Conservation (phyloP, 2,888 invertebrate species). For the Bhutanitis thaidina region DNA sequence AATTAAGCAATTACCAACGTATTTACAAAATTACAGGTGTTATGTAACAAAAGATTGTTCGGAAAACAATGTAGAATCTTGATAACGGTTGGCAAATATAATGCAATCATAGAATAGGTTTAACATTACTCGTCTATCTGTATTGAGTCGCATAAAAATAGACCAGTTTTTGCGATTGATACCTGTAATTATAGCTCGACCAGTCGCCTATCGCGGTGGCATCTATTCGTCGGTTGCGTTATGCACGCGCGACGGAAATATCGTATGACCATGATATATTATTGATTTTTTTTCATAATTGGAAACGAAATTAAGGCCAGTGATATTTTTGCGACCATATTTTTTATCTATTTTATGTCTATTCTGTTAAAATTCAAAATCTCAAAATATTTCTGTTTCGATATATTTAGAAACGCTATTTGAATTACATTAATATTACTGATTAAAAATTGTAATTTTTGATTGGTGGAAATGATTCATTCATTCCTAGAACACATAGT, state of each 20-base stretch:
- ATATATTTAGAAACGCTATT: no score
- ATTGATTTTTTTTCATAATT: slow-evolving; percentile 58
- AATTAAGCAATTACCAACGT: no score
- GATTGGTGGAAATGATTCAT: no score
- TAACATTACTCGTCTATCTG: slow-evolving; percentile 29
- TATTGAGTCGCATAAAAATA: slow-evolving; percentile 36
- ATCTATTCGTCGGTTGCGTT: slow-evolving; percentile 50
- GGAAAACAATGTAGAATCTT: slow-evolving; percentile 20
- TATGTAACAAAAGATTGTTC: not conserved
- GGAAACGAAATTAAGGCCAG: slow-evolving; percentile 20
- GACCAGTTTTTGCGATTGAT: slow-evolving; percentile 70
- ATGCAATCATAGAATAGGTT: slow-evolving; percentile 25
- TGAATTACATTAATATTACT: no score
- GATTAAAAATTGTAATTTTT: no score
- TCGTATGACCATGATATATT: slow-evolving; percentile 46
- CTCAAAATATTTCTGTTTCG: no score
- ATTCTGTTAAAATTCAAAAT: no score
- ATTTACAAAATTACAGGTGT: no score
- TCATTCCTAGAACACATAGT: no score
- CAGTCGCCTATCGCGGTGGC: slow-evolving; percentile 51
- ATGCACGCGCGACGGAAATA: slow-evolving; percentile 58
- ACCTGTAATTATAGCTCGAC: slow-evolving; percentile 65
- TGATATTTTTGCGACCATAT: not conserved
- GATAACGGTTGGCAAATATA: not conserved
- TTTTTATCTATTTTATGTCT: not conserved